Conservation (phyloP, 2,113 vertebrate genomes). For the Pampusana beccarii region DNA sequence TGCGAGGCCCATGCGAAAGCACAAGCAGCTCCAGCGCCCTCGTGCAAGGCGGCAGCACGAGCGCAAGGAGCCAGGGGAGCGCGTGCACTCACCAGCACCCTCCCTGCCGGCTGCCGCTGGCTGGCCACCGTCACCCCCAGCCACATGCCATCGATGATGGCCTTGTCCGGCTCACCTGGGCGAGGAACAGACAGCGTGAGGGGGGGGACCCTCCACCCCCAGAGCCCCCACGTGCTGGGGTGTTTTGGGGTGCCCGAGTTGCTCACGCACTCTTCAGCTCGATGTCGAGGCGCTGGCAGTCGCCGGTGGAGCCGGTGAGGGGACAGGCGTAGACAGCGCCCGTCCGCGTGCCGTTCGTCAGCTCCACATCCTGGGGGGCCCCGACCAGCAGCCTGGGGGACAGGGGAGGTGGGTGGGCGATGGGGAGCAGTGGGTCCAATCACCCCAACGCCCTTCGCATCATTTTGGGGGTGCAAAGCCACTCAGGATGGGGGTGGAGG, state of each 20-base stretch:
- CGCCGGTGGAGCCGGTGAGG: constrained; percentile 65
- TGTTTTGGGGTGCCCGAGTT: not conserved
- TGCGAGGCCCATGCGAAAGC: too few relatives aligned
- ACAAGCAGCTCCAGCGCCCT: rapidly evolving
- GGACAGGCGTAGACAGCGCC: constrained; percentile 91
- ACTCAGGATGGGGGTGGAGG: not conserved
- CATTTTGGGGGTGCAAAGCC: not conserved
- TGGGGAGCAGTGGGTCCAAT: rapidly evolving
- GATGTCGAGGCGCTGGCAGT: constrained; percentile 87
- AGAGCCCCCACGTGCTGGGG: rapidly evolving
- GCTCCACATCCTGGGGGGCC: constrained; percentile 83
- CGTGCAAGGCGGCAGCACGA: rapidly evolving
- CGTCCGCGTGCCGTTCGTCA: constrained; percentile 77
- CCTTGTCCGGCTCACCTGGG: constrained; percentile 74
- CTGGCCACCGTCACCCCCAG: constrained; percentile 92
- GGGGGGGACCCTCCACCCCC: rapidly evolving
- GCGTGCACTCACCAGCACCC: constrained; percentile 85
- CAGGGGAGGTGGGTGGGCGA: not conserved
- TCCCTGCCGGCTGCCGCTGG: constrained; percentile 74
- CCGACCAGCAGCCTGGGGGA: constrained; percentile 83
- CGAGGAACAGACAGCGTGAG: not conserved
- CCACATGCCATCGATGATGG: constrained; percentile 95
- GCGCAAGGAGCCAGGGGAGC: too few relatives aligned
- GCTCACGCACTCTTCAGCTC: constrained; percentile 79
- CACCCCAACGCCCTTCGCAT: rapidly evolving